These are phyloP conservation scores for Acestrorhynchus altus DNA, from an alignment of 2,797 vertebrate genomes.

Conservation along the genomic window DNA sequence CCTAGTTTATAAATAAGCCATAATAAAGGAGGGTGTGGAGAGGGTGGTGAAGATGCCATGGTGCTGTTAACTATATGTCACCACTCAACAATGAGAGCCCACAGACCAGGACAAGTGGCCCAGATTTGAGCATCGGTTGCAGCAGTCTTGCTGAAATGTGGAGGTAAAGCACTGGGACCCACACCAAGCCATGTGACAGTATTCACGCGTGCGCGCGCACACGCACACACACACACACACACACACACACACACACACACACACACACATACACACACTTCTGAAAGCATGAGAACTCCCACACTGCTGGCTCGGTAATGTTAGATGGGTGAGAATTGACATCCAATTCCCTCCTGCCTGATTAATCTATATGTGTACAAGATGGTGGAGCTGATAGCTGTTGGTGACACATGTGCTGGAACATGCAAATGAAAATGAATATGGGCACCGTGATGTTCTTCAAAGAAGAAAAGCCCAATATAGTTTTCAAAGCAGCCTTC, in stretches of 20 bases:
- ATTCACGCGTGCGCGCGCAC: too few relatives aligned
- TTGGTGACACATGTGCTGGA: slow-evolving; percentile 21
- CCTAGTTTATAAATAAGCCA: slow-evolving; percentile 40
- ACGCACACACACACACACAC: slow-evolving; percentile 4
- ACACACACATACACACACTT: slow-evolving; percentile 4
- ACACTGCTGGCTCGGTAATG: slow-evolving; percentile 32
- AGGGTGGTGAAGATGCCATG: not conserved
- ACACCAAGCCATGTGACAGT: slow-evolving; percentile 28
- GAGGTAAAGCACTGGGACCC: not conserved
- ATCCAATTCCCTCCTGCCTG: slow-evolving; percentile 26
- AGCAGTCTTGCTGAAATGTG: slow-evolving; percentile 7
- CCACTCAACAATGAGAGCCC: not conserved
- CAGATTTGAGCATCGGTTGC: slow-evolving; percentile 11
- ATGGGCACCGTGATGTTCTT: not conserved
- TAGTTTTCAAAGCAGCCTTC: not conserved
- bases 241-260: slow-evolving; percentile 9
- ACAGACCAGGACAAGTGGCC: not conserved
- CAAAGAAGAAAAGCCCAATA: not conserved
- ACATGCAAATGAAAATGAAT: not conserved
- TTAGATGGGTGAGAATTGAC: slow-evolving; percentile 49
- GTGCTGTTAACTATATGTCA: not conserved
- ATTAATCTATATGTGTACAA: slow-evolving; percentile 32
- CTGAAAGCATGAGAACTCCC: slow-evolving; percentile 31
- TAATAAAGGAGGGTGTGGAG: slow-evolving; percentile 44
- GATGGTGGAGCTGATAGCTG: slow-evolving; percentile 36